phyloP scores from a whole-genome alignment of 2,797 vertebrate species.

The Silurus lanzhouensis region DNA sequence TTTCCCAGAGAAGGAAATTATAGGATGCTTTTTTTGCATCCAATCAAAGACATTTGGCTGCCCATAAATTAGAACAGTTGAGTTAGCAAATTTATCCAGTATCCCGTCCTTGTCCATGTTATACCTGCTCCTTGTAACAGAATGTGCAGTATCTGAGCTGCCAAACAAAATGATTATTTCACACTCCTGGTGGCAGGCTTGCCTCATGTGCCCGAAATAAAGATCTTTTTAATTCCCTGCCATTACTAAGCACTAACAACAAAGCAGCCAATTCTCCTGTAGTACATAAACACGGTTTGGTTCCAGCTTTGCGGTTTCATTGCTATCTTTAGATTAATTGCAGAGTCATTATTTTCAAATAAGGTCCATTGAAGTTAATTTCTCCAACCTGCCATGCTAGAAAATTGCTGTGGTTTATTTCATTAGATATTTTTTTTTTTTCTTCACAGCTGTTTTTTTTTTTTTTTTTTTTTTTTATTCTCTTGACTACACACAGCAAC shows the following conservation, averaged over 20 bases:
- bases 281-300: background rate
- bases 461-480: background rate
- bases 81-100: background rate
- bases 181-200: conserved; percentile 26
- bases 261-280: background rate
- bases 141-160: conserved; percentile 20
- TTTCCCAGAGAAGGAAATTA: conserved; percentile 44
- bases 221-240: conserved; percentile 16
- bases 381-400: background rate
- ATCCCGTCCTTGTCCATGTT: background rate
- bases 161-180: conserved; percentile 46
- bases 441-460: background rate
- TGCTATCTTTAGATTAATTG: conserved; percentile 22
- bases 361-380: background rate
- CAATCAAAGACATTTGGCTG: background rate
- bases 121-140: background rate
- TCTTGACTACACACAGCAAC: background rate
- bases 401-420: background rate
- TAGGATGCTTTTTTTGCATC: background rate
- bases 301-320: background rate
- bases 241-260: background rate
- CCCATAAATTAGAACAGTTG: background rate
- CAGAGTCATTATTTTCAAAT: background rate
- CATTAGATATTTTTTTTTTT: background rate
- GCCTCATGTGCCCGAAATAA: conserved; percentile 29